These are phyloP conservation scores for Petrocephalus microphthalmus DNA, from an alignment of 2,113 vertebrate species.

Conservation along the genomic window DNA sequence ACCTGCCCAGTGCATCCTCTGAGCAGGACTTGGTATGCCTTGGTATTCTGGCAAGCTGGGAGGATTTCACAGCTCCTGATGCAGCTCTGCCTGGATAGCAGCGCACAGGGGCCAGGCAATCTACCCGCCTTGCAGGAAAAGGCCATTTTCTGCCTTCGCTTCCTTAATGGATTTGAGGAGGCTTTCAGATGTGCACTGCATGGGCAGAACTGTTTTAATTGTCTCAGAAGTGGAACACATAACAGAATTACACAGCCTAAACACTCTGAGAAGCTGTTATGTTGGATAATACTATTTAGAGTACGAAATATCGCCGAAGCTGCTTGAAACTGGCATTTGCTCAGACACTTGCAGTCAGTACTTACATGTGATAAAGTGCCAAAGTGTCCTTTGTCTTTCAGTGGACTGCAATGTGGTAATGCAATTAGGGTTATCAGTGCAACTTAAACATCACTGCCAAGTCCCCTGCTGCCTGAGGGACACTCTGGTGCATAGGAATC, in stretches of 20 bases:
- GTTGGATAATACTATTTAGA: not conserved
- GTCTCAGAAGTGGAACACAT: not conserved
- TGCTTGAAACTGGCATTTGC: not conserved
- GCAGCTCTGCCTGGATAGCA: not conserved
- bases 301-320: not conserved
- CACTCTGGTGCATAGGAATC: not conserved
- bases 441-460: conserved; percentile 4
- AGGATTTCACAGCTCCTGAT: not conserved
- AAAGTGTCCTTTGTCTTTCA: conserved; percentile 3
- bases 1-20: not conserved
- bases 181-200: not conserved
- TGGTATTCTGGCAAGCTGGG: not conserved
- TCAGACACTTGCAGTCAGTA: not conserved
- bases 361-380: not conserved
- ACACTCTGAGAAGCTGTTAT: not conserved
- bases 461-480: not conserved
- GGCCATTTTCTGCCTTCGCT: not conserved
- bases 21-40: not conserved
- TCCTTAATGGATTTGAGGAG: conserved; percentile 3
- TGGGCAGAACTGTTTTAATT: not conserved
- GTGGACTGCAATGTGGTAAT: not conserved
- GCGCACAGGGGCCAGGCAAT: not conserved
- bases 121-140: not conserved
- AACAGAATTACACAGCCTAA: not conserved
- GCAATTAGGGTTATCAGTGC: conserved; percentile 4